Base-by-base conservation (phyloP, 2,888 invertebrate genomes). In the Lithophane leautieri region DNA sequence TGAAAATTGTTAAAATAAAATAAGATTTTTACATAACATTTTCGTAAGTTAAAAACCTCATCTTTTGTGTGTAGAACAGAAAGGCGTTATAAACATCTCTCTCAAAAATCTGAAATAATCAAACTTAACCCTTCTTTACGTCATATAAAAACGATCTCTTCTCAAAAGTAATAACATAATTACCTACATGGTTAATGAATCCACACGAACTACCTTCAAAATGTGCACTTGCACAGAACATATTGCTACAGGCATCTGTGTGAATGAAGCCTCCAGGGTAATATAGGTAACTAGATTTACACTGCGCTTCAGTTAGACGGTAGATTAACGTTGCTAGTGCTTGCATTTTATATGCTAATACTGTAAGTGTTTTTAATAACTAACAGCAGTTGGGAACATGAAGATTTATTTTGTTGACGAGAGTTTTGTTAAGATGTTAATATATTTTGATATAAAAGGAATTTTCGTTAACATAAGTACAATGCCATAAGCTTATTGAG, bases 281-380 rank as follows among this genome's bases (percentile, higher is more conserved):
- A 70, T 80, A 62, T 54, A 62, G 58, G 66, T 77, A 82, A 72
- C 78, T 68, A 78, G 79, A 83, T 86, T 86, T 58, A 70, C 63
- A 58, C 34, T 73, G 63, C 70, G 65, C 83, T 83, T 78, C 71
- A 63, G 61, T 77, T 56, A 54, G 56, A 34, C 67, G 25, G 58
- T 54, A 73, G 79, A 78, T 83, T 78, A 86, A 58, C 83, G 67
- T 70, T 61, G 6, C 58, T 11, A 56, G 52, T n/a, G 56, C 79
- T 73, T 70, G 69, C 47, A 78, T 86, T 70, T 73, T 83, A 78
- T 63, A 83, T 73, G 83, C 56, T 86, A 86, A 82, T 86, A 68
- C 56, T 73, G 60, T 68, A 70, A 82, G 73, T 83, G 86, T 42
- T 83, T 86, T 70, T 44, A 70, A 82, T 82, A 82, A 66, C 28